These are phyloP conservation scores for Denticeps clupeoides DNA, from an alignment of 2,797 vertebrate species.

Conservation along the genomic window DNA sequence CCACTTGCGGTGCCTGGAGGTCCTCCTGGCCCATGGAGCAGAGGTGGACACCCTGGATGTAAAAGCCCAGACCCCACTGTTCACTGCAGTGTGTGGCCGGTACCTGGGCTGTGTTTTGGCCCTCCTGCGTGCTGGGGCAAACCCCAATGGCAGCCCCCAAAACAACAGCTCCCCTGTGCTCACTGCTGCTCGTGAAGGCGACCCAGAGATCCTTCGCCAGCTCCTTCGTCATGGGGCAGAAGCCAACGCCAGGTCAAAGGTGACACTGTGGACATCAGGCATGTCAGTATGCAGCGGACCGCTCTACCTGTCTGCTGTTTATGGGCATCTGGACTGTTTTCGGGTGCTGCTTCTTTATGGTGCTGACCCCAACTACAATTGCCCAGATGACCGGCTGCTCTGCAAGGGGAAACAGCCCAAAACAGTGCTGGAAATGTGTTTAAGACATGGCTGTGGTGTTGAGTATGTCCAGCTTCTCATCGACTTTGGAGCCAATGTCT, in stretches of 20 bases:
- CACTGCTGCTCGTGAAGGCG: conserved; percentile 72
- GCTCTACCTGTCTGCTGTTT: conserved; percentile 77
- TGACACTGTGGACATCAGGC: conserved; percentile 67
- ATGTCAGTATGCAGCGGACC: conserved; percentile 74
- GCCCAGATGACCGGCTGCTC: conserved; percentile 56
- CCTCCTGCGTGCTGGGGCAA: conserved; percentile 74
- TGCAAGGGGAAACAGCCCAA: conserved; percentile 65
- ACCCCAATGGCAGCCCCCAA: conserved; percentile 67
- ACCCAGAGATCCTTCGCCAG: conserved; percentile 57
- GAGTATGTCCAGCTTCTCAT: conserved; percentile 77
- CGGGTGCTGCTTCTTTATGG: conserved; percentile 74
- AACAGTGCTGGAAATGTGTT: conserved; percentile 79
- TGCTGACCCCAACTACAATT: conserved; percentile 86
- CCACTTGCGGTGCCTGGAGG: conserved; percentile 62
- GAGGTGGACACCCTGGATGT: conserved; percentile 78
- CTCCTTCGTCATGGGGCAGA: conserved; percentile 73
- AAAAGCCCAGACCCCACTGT: conserved; percentile 89
- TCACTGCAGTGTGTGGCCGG: conserved; percentile 75
- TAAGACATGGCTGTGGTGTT: conserved; percentile 66
- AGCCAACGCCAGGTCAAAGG: conserved; percentile 69
- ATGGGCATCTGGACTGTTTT: conserved; percentile 85
- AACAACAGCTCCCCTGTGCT: conserved; percentile 85
- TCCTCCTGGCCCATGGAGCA: conserved; percentile 75
- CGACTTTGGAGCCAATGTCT: conserved; percentile 87
- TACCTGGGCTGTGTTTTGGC: conserved; percentile 73